These are phyloP conservation scores for Potorous gilbertii DNA, from an alignment of 2,797 vertebrate species.

Conservation along the genomic window DNA sequence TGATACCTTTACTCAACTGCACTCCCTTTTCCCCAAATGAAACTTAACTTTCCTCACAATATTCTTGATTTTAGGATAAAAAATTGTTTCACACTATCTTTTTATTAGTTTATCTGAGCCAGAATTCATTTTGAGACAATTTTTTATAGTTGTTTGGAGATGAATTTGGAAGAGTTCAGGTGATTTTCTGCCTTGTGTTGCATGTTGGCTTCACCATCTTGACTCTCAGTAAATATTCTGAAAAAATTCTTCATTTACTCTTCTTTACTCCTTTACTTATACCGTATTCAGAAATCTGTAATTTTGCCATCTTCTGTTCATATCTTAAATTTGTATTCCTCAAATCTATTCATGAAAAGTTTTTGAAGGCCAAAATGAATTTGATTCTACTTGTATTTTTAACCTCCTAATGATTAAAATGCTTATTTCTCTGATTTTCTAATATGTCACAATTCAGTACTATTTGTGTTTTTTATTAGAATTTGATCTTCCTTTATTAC, in stretches of 20 bases:
- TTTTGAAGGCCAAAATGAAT: constrained; percentile 43
- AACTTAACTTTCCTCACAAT: not conserved
- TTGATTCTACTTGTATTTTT: not conserved
- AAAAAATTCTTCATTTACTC: not conserved
- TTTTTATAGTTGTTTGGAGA: not conserved
- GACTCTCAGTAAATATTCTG: not conserved
- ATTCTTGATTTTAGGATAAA: too few species aligned
- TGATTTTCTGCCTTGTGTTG: not conserved
- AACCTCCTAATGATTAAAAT: constrained; percentile 14
- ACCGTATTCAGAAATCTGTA: not conserved
- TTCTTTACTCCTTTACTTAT: not conserved
- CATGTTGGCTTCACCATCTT: not conserved
- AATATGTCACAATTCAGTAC: not conserved
- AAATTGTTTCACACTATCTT: not conserved
- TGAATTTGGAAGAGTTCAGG: not conserved
- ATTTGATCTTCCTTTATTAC: not conserved
- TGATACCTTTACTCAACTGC: not conserved
- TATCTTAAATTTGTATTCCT: not conserved
- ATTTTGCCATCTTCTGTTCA: constrained; percentile 7
- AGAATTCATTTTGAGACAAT: not conserved
- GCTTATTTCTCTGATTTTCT: not conserved
- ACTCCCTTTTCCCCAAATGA: not conserved
- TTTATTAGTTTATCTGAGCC: not conserved
- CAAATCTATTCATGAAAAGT: not conserved
- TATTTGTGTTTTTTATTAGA: not conserved